Evolutionary conservation across 92 coral and sea anemone species (phyloP).

Genomic region (Umimayanthus chanpuru): DNA sequence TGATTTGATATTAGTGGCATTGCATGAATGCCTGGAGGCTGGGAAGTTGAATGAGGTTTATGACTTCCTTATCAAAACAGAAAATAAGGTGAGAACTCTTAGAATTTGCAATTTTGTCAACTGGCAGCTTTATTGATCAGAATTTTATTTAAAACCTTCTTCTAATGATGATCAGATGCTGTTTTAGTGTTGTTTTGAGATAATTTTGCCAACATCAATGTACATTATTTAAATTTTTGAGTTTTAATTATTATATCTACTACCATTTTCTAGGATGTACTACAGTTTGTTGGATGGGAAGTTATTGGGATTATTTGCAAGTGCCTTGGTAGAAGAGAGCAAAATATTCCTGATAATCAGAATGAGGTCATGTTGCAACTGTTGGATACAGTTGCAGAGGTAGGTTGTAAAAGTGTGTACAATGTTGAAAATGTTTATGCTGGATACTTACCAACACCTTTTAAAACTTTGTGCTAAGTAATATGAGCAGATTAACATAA

Average conservation of each 20-base stretch:
- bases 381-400: slow-evolving; percentile 68
- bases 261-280: slow-evolving; percentile 64
- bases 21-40: slow-evolving; percentile 63
- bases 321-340: slow-evolving; percentile 34
- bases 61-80: slow-evolving; percentile 47
- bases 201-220: background rate
- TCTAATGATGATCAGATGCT: too few species aligned
- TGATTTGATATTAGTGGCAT: slow-evolving; percentile 73
- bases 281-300: slow-evolving; percentile 89
- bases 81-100: background rate
- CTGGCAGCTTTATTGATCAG: too few species aligned
- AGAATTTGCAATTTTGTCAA: too few species aligned
- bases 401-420: slow-evolving; percentile 3
- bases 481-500: background rate
- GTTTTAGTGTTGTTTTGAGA: too few species aligned
- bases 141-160: too few species aligned
- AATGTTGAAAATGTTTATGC: background rate
- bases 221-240: background rate
- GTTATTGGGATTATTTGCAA: slow-evolving; percentile 68
- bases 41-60: slow-evolving; percentile 57
- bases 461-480: too few species aligned
- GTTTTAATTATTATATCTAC: background rate
- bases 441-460: background rate
- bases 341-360: background rate
- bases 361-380: slow-evolving; percentile 43